Evolutionary conservation across 1,140 invertebrate genomes (phyloP), one percentile per base, ranked within the genome.

Genomic region (Brachionus calyciflorus): DNA sequence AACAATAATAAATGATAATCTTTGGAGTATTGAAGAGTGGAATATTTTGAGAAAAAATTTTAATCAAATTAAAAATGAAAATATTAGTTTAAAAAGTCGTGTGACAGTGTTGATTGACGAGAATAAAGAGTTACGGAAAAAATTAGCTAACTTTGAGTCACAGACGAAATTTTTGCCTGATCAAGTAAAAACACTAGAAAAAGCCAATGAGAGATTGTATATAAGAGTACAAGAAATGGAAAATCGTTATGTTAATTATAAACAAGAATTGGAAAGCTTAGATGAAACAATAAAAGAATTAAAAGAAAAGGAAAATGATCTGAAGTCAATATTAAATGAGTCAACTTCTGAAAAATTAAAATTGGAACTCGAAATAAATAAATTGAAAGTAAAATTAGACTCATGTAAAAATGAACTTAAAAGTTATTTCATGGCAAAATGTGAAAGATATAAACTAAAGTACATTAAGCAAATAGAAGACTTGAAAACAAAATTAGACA

Each of bases 141-240:
- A 55, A 17, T 55, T 73, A 6, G 69, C 49, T 41, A 55, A 73
- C 33, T 40, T 73, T 10, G 17, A 49, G 12, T 51, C 2, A 4
- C 33, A 73, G 5, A 73, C 69, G 21, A 73, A 55, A 33, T 12
- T 41, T 37, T 24, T 73, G 30, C 69, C 69, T 12, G 69, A 41
- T 51, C 28, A 73, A 46, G 24, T 73, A n/a, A 73, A 73, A 73
- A 40, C 46, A 55, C 33, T 73, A 10, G 69, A 73, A 55, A 73
- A 73, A 51, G 30, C 30, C 10, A 73, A 73, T 41, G 69, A 73
- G 21, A 44, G 69, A 0, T 41, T 73, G 69, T 73, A 73, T n/a
- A 73, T 73, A 12, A 21, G 69, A 37, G 51, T 49, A 10, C 46
- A 40, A 21, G 69, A 73, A 21, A 21, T 73, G 19, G 69, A 73